Base-by-base conservation (phyloP, 2,888 invertebrate genomes). In the Petrophora chlorosata region DNA sequence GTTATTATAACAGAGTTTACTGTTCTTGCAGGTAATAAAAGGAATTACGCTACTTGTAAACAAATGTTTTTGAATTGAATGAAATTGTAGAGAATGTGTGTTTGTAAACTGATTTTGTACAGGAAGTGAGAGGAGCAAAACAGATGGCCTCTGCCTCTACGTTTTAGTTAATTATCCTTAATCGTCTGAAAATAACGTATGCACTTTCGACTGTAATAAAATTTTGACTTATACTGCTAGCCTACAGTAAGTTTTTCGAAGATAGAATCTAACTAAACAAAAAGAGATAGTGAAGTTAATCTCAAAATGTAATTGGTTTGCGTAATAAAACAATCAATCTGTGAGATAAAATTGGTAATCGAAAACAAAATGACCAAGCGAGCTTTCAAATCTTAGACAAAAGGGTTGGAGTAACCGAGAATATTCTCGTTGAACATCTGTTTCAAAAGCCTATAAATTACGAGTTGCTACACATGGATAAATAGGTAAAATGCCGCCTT, bases 351-450 rank as follows among this genome's bases (percentile, higher is more conserved):
- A 40, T 25, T 10, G 23, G 5, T 38, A 23, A 42, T 38, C 22
- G 8, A 33, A 54, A 48, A 38, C 32, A 33, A 40, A 50, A 45
- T 3, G 25, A 10, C 22, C 7, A 22, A 5, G 8, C 12, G 39
- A 59, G 33, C 52, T 66, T 61, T 64, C 43, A 61, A 65, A 60
- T 56, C 15, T 30, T 38, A 55, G 51, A 67, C 60, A 62, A 66
- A 64, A 61, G 57, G 53, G 41, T 45, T n/a, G n/a, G n/a, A n/a
- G n/a, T n/a, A n/a, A n/a, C n/a, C n/a, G n/a, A n/a, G n/a, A n/a
- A n/a, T n/a, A n/a, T n/a, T n/a, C n/a, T n/a, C n/a, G n/a, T n/a
- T n/a, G n/a, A n/a, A n/a, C n/a, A n/a, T n/a, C n/a, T n/a, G n/a
- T n/a, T n/a, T n/a, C n/a, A n/a, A n/a, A n/a, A n/a, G n/a, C n/a